Conservation (phyloP, 2,888 invertebrate genomes). For the Gandaritis pyraliata region DNA sequence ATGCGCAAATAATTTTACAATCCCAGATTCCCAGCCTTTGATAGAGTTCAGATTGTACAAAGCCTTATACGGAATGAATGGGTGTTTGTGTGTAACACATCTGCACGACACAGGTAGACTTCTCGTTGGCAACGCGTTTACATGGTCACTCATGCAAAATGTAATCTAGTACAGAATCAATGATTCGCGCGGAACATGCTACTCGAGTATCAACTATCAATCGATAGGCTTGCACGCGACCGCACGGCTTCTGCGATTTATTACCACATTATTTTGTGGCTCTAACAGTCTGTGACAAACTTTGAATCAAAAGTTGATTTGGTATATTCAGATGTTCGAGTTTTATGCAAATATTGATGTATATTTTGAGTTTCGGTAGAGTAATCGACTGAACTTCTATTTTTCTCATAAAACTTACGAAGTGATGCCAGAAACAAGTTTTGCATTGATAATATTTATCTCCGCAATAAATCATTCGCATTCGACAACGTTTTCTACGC, state of each 20-base stretch:
- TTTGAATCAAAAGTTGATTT: not conserved
- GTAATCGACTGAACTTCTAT: no score
- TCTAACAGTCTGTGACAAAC: not conserved
- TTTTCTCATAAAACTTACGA: not conserved
- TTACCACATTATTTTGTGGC: constrained; percentile 21
- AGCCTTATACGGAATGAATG: not conserved
- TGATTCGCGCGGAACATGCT: constrained; percentile 27
- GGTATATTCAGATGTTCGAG: no score
- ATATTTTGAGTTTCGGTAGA: not conserved
- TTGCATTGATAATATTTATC: constrained; percentile 1
- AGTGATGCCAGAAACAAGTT: not conserved
- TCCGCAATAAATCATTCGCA: constrained; percentile 5
- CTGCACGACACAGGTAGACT: constrained; percentile 12
- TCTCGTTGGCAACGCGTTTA: constrained; percentile 18
- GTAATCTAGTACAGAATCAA: constrained; percentile 29
- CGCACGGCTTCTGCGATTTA: constrained; percentile 13
- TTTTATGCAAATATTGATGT: no score
- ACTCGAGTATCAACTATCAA: constrained; percentile 33
- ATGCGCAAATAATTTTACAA: not conserved
- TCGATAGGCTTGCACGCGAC: constrained; percentile 35
- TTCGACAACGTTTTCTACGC: no score
- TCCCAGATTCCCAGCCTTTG: not conserved
- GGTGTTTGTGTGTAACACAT: constrained; percentile 5
- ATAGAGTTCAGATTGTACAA: not conserved
- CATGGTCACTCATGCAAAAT: constrained; percentile 29